Percentiles rank a stretch among this genome's conserved stretches.
Conservation (phyloP, 2,888 invertebrate genomes). For the Odiellus spinosus region DNA sequence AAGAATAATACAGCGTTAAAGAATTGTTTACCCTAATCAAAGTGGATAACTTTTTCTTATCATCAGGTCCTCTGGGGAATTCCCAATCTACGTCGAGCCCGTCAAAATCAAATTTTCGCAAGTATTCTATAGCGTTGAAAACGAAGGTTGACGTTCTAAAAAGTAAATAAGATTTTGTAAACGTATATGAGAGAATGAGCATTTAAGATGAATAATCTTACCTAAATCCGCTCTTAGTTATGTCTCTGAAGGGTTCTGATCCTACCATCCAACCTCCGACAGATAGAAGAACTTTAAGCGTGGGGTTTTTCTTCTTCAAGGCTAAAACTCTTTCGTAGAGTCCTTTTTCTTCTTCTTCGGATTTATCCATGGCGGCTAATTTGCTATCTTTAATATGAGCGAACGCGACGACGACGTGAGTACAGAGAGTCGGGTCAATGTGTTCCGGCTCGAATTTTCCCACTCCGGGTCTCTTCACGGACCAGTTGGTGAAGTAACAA, state of each 20-base stretch:
- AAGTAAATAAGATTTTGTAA: not conserved
- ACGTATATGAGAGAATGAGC: not conserved
- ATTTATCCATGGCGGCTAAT: conserved; percentile 52
- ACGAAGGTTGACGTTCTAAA: conserved; percentile 91
- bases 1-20: not conserved
- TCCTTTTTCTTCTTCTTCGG: conserved; percentile 42
- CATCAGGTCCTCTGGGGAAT: conserved; percentile 76
- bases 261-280: conserved; percentile 93
- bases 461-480: conserved; percentile 70
- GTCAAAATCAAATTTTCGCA: conserved; percentile 77
- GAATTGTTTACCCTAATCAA: conserved; percentile 30
- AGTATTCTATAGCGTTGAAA: conserved; percentile 82
- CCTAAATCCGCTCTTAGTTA: conserved; percentile 46
- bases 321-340: conserved; percentile 62
- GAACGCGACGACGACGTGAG: conserved; percentile 88
- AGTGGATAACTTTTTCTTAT: conserved; percentile 65
- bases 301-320: conserved; percentile 70
- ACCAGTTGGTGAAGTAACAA: conserved; percentile 95
- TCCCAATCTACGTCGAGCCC: conserved; percentile 90
- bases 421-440: conserved; percentile 73
- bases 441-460: conserved; percentile 80
- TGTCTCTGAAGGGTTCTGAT: conserved; percentile 69
- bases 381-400: conserved; percentile 74
- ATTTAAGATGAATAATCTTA: not conserved
- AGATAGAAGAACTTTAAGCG: conserved; percentile 48